These are phyloP conservation scores for Doryteuthis pealeii DNA, from an alignment of 1,140 invertebrate genomes.

Conservation along the genomic window DNA sequence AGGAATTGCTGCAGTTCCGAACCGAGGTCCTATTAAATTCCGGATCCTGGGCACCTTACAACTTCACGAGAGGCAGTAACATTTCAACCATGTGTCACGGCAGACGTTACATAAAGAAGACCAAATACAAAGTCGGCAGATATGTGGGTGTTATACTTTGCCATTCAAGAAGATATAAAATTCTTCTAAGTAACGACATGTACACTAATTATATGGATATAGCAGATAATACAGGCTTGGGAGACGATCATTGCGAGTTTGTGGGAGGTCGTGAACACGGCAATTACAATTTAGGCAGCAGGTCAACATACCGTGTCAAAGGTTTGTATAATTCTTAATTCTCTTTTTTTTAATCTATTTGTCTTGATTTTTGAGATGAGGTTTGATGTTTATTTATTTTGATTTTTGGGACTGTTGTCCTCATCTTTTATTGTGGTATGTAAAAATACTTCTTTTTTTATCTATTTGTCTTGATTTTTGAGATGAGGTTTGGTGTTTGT, in stretches of 20 bases:
- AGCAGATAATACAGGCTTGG: constrained; percentile 41
- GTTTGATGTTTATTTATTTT: no score
- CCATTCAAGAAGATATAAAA: constrained; percentile 40
- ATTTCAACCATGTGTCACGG: constrained; percentile 40
- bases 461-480: no score
- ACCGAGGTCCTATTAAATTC: constrained; percentile 3
- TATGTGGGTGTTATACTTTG: constrained; percentile 53
- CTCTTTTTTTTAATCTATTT: no score
- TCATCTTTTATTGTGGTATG: no score
- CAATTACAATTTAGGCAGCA: no score
- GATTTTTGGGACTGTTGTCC: no score
- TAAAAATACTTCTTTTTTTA: no score
- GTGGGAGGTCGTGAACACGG: constrained; percentile 31
- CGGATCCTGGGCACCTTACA: constrained; percentile 39
- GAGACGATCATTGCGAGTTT: constrained; percentile 55
- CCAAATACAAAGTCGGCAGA: constrained; percentile 27
- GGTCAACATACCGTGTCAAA: no score
- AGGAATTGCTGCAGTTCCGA: constrained; percentile 15
- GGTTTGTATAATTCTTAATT: no score
- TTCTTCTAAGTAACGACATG: constrained; percentile 43
- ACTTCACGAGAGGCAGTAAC: constrained; percentile 34
- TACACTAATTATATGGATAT: constrained; percentile 44
- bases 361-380: no score
- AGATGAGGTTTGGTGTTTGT: no score
- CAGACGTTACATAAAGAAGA: constrained; percentile 40